Evolutionary conservation across 2,113 vertebrate species (phyloP).

Genomic region (Passer domesticus): DNA sequence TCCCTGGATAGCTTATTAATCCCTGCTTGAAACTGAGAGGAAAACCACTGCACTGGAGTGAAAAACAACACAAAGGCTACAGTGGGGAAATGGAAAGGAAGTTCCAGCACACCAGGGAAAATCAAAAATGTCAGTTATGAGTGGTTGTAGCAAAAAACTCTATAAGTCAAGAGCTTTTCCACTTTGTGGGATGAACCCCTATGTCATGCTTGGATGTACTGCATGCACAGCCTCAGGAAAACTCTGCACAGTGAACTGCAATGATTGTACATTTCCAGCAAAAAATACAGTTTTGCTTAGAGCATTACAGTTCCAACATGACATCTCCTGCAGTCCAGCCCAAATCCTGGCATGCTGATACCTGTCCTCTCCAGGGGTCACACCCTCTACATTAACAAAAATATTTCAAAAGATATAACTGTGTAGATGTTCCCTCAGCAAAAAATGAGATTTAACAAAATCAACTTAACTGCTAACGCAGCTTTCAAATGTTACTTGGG

Average conservation of each 20-base stretch:
- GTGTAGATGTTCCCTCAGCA: not conserved
- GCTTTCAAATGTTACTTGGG: not conserved
- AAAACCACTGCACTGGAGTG: not conserved
- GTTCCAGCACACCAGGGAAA: not conserved
- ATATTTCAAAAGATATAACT: not conserved
- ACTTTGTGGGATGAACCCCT: not conserved
- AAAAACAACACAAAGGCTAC: not conserved
- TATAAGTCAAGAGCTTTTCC: not conserved
- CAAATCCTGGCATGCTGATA: not conserved
- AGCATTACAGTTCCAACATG: not conserved
- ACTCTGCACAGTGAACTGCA: not conserved
- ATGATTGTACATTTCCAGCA: not conserved
- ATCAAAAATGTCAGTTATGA: not conserved
- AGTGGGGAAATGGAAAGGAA: not conserved
- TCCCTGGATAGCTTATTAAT: slow-evolving; percentile 16
- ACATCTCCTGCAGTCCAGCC: not conserved
- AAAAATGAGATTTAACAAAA: not conserved
- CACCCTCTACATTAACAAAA: not conserved
- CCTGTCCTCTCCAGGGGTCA: not conserved
- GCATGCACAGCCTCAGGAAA: not conserved
- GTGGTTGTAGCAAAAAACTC: not conserved
- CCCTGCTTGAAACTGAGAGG: slow-evolving; percentile 4
- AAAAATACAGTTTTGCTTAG: not conserved
- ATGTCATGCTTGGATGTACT: not conserved
- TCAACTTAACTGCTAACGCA: not conserved